Evolutionary conservation across 1,140 invertebrate genomes (phyloP), one percentile per base, ranked within the genome.

Genomic region (Cherax quadricarinatus): DNA sequence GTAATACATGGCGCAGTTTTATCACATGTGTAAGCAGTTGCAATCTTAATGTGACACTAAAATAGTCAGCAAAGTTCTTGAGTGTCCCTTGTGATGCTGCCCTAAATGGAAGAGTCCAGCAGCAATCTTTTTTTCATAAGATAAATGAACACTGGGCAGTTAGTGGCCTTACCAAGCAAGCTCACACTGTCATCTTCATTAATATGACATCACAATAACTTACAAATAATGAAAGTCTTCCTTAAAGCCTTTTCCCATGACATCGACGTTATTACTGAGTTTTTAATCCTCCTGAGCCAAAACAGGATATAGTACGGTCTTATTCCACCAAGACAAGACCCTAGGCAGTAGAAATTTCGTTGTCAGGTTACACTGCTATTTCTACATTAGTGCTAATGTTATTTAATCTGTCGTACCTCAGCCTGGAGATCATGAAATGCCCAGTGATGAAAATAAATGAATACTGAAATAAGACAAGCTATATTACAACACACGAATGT

Each of bases 321-420:
- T 30, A 41, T 30, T 12, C 21, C n/a, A 75, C 70, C 21, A 21
- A 66, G 62, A 66, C 62, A 66, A 75, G n/a, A 75, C 70, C 70
- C 9, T 75, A 75, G 70, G 70, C 70, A 75, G 70, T 75, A n/a
- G 9, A 75, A 75, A n/a, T 75, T 75, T 75, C 70, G 70, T 75
- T 75, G 70, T 75, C 70, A 75, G 24, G 70, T 75, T 75, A 75
- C 70, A 75, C 24, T 75, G 6, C 70, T 75, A 75, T 30, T 2
- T 30, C 70, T 75, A 75, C 70, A 75, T n/a, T 75, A 75, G 7
- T 30, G 7, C 24, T 75, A 75, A n/a, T 5, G 0, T 66, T 16
- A 66, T 16, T 30, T 75, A 75, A 21, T n/a, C 9, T 75, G 30
- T 41, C 30, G 30, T 70, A 9, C 53, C 53, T 57, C 53, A 57